phyloP scores from a whole-genome alignment of 1,140 invertebrate species.

The Chlorops oryzae region DNA sequence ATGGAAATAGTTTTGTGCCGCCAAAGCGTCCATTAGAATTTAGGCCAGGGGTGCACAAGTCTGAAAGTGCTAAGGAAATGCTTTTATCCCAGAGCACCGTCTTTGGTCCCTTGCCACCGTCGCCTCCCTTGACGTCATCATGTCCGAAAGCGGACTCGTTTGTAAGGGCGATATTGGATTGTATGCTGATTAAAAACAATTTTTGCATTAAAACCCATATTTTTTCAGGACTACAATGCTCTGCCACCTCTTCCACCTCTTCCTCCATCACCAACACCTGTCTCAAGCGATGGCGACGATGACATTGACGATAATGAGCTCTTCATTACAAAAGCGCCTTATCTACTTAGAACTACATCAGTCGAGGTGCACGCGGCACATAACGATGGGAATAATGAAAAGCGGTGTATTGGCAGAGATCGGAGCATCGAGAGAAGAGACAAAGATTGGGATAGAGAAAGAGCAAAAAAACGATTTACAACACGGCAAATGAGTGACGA shows the following conservation, averaged over 20 bases:
- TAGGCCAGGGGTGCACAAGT: constrained; percentile 58
- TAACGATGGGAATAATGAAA: constrained; percentile 4
- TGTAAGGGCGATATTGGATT: constrained; percentile 9
- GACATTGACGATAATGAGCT: constrained; percentile 68
- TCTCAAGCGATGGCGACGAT: constrained; percentile 50
- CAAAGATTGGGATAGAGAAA: too few relatives aligned
- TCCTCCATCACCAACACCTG: constrained; percentile 59
- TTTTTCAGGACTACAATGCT: constrained; percentile 48
- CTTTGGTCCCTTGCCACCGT: constrained; percentile 46
- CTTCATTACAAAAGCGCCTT: constrained; percentile 56
- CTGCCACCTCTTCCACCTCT: constrained; percentile 77
- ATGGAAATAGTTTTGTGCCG: constrained; percentile 13
- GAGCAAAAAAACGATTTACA: constrained; percentile 34
- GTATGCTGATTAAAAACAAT: background rate
- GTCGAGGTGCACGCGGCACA: background rate
- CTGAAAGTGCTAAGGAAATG: constrained; percentile 63
- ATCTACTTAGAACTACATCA: too few relatives aligned
- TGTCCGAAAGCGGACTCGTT: constrained; percentile 45
- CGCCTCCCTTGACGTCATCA: constrained; percentile 37
- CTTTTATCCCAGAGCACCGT: constrained; percentile 50
- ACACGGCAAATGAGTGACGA: constrained; percentile 39
- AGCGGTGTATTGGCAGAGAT: constrained; percentile 5
- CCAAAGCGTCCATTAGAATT: constrained; percentile 41
- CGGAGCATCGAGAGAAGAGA: too few relatives aligned
- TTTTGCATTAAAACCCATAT: background rate